A percentile compares a stretch with the other conserved stretches of the same genome.
These are phyloP conservation scores for Sycophila sp. DNA, from an alignment of 1,140 invertebrate species.

Conservation along the genomic window DNA sequence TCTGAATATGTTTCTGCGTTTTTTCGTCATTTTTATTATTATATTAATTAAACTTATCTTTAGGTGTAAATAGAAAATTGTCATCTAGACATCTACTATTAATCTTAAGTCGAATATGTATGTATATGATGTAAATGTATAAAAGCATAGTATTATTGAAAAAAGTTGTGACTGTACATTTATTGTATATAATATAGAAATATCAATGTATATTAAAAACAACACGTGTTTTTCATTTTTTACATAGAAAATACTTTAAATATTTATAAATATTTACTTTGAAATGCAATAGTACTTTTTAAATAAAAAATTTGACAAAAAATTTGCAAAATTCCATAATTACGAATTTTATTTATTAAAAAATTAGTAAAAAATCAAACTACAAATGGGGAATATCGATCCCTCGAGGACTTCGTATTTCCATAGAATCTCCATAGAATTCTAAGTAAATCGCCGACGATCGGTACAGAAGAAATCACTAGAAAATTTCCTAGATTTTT, in stretches of 20 bases:
- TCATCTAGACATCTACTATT: conserved; percentile 11
- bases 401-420: too few relatives aligned
- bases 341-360: too few relatives aligned
- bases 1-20: neutral
- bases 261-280: too few relatives aligned
- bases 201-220: conserved; percentile 43
- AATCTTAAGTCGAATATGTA: conserved; percentile 27
- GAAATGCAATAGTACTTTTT: too few relatives aligned
- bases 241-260: neutral
- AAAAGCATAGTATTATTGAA: conserved; percentile 41
- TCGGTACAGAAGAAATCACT: too few relatives aligned
- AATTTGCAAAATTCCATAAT: too few relatives aligned
- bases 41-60: neutral
- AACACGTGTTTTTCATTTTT: conserved; percentile 9
- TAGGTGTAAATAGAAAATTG: conserved; percentile 28
- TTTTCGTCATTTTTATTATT: conserved; percentile 5
- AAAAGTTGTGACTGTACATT: conserved; percentile 41
- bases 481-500: too few relatives aligned
- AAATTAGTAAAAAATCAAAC: too few relatives aligned
- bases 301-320: too few relatives aligned
- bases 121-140: conserved; percentile 44
- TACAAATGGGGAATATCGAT: too few relatives aligned
- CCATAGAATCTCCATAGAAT: too few relatives aligned
- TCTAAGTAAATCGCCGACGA: too few relatives aligned
- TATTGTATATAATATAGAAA: conserved; percentile 50